These are phyloP conservation scores for Ephydatia muelleri DNA, from an alignment of 37 sponge, comb jelly and placozoan species.

Conservation along the genomic window DNA sequence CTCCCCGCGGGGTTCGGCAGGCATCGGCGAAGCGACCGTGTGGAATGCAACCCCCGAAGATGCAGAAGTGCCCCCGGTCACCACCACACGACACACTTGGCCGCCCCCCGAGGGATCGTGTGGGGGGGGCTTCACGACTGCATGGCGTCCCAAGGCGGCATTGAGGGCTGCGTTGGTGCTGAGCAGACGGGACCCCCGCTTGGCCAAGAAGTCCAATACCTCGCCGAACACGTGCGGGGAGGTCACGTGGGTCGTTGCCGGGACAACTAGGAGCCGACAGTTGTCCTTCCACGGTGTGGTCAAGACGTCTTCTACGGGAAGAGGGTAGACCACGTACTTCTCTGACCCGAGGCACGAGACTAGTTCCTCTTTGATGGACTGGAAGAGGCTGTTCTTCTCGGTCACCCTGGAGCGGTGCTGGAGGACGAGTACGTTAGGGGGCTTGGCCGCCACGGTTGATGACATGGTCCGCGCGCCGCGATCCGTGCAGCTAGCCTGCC, in stretches of 20 bases:
- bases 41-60: neutral
- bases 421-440: slow-evolving; percentile 52
- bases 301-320: slow-evolving; percentile 23
- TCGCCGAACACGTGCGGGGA: slow-evolving; percentile 7
- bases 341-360: slow-evolving; percentile 29
- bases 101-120: neutral
- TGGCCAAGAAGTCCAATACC: slow-evolving; percentile 13
- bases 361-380: slow-evolving; percentile 20
- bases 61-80: no score
- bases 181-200: slow-evolving; percentile 37
- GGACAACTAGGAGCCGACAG: slow-evolving; percentile 46
- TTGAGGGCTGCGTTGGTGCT: slow-evolving; percentile 48
- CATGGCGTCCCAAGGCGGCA: slow-evolving; percentile 13
- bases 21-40: neutral
- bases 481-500: no score
- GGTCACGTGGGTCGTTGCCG: slow-evolving; percentile 4
- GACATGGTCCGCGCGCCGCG: no score
- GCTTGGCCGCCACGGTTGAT: slow-evolving; percentile 13
- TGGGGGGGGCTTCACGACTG: neutral
- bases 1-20: neutral
- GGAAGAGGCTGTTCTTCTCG: neutral
- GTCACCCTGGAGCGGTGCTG: neutral
- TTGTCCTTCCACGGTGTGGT: slow-evolving; percentile 57
- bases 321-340: slow-evolving; percentile 52
- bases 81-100: neutral